A percentile compares a stretch with the other conserved stretches of the same genome.
These are phyloP conservation scores for Anodontia alba DNA, from an alignment of 2,888 invertebrate genomes.

Conservation along the genomic window DNA sequence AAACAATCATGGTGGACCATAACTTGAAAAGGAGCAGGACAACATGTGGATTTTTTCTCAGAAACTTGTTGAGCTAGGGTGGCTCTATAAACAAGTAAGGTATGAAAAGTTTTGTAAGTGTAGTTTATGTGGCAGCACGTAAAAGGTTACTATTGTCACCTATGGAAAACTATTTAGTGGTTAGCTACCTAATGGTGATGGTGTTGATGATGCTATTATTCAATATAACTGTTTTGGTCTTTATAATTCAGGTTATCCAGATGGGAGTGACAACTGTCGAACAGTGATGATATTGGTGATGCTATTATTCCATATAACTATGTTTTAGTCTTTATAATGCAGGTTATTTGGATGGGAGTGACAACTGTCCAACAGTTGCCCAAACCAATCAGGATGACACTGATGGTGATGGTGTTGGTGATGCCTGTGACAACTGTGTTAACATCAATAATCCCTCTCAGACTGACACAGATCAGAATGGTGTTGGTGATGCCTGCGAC, in stretches of 20 bases:
- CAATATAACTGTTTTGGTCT: neutral
- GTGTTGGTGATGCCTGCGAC: constrained; percentile 45
- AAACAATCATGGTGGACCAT: too few relatives aligned
- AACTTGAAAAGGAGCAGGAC: too few relatives aligned
- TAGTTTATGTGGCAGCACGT: too few relatives aligned
- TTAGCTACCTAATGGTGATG: too few relatives aligned
- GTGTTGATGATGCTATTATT: neutral
- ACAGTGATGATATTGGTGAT: constrained; percentile 79
- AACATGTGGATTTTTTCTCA: too few relatives aligned
- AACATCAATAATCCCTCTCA: constrained; percentile 88
- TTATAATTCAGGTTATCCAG: constrained; percentile 35
- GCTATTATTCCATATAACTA: constrained; percentile 32
- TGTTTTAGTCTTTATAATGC: neutral
- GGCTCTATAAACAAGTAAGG: too few relatives aligned
- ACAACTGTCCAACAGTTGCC: constrained; percentile 86
- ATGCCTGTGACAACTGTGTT: constrained; percentile 84
- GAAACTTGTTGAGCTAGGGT: too few relatives aligned
- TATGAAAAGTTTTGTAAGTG: too few relatives aligned
- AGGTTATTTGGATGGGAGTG: constrained; percentile 83
- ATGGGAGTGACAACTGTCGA: constrained; percentile 68
- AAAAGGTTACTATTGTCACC: too few relatives aligned
- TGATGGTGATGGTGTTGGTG: constrained; percentile 66
- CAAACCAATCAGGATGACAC: constrained; percentile 89
- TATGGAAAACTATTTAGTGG: too few relatives aligned
- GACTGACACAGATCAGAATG: constrained; percentile 89